These are phyloP conservation scores for Parazoanthus atlanticus DNA, from an alignment of 92 coral and sea anemone species.

Conservation along the genomic window DNA sequence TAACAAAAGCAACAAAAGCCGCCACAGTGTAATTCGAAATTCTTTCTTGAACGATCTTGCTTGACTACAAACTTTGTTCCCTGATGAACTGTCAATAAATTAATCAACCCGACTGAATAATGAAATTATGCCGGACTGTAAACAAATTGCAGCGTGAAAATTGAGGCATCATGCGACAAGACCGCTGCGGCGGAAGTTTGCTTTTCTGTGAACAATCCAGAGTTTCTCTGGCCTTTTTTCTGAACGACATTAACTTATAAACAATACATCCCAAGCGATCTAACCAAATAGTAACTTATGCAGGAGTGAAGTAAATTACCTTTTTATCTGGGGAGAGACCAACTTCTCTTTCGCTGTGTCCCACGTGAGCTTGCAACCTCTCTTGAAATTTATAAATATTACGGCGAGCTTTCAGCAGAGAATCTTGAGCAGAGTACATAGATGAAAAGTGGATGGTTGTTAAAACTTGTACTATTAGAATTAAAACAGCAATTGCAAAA, in stretches of 20 bases:
- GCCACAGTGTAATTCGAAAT: conserved; percentile 23
- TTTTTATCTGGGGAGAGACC: neutral
- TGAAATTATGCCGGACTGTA: conserved; percentile 16
- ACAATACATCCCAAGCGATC: neutral
- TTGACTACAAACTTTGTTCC: neutral
- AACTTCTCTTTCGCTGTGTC: conserved; percentile 25
- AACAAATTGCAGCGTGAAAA: conserved; percentile 2
- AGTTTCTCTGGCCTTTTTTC: neutral
- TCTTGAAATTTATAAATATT: conserved; percentile 56
- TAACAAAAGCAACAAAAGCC: conserved; percentile 36
- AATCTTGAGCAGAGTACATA: conserved; percentile 80
- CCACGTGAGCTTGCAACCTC: conserved; percentile 73
- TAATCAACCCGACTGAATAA: neutral
- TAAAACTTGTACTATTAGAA: conserved; percentile 84
- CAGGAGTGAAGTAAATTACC: conserved; percentile 4
- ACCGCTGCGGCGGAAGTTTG: conserved; percentile 7
- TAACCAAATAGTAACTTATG: neutral
- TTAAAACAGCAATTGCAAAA: conserved; percentile 74
- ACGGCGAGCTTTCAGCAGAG: conserved; percentile 55
- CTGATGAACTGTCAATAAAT: neutral
- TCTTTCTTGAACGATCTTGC: neutral
- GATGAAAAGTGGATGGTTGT: conserved; percentile 93
- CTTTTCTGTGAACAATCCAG: neutral
- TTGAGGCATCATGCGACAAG: neutral
- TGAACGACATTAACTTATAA: neutral